Base-by-base conservation (phyloP, 2,113 vertebrate genomes). In the Porphyrio hochstetteri region DNA sequence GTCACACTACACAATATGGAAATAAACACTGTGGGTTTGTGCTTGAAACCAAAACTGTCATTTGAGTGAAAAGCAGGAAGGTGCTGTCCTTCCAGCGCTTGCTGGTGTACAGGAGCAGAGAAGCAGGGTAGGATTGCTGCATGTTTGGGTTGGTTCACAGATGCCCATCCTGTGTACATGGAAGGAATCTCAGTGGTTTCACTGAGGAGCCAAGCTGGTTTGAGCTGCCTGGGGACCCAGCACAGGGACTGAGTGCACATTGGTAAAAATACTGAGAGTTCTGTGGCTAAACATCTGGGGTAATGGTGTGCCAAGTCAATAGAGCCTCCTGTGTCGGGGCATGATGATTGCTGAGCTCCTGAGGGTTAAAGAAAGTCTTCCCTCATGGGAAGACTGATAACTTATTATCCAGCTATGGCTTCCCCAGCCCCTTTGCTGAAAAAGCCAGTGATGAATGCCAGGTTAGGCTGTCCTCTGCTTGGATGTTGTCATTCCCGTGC, bases 11-110 rank as follows among this genome's bases (percentile, higher is more conserved):
- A 57, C 50, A 19, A 4, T 13, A 16, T 13, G 35, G 79, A 60
- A 63, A 82, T 13, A 2, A 7, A 60, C 11, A 2, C 33, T 10
- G n/a, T 16, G 90, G 48, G 56, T 24, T 81, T 82, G 52, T 67
- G 70, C 76, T 71, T 60, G 92, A 65, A 78, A 57, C 55, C 50
- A 86, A 75, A 93, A 74, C 69, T 91, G 78, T 88, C 42, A 55
- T 7, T 42, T 35, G 70, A 48, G 72, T 70, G 77, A 53, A 44
- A 38, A 35, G 74, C 68, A 40, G 68, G 20, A 14, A n/a, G 57
- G 19, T 11, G 28, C 29, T 2, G 0, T 50, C 27, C 81, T 52
- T 27, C 44, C 36, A 29, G 1, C 10, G 1, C 11, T n/a, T 36
- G 40, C 59, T 40, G 78, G 7, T 35, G 63, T 16, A 17, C 21